phyloP scores from a whole-genome alignment of 2,797 vertebrate species.

The Phrynocephalus forsythii region DNA sequence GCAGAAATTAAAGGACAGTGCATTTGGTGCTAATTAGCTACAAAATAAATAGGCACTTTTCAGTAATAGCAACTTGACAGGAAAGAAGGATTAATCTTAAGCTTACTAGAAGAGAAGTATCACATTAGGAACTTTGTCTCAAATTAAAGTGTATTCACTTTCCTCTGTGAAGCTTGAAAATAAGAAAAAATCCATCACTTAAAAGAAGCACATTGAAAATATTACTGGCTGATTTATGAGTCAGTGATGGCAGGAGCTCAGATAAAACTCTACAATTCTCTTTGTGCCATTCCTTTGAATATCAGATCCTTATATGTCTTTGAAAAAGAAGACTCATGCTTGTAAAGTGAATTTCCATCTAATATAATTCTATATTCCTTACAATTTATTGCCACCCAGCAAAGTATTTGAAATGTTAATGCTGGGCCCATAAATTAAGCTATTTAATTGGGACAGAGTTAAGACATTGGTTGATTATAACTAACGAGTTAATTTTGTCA shows the following conservation, averaged over 20 bases:
- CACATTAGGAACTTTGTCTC: background rate
- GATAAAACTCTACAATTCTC: background rate
- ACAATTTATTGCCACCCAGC: background rate
- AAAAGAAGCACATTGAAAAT: too few species aligned
- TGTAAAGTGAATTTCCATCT: conserved; percentile 39
- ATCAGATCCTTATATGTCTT: conserved; percentile 34
- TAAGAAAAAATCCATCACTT: background rate
- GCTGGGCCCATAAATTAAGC: background rate
- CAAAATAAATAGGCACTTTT: background rate
- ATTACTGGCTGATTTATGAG: too few species aligned
- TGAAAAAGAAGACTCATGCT: conserved; percentile 45
- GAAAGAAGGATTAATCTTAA: background rate
- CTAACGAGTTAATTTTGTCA: conserved; percentile 1
- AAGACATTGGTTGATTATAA: background rate
- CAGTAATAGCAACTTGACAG: background rate
- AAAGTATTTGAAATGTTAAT: background rate
- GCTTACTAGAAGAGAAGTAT: background rate
- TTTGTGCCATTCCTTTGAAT: background rate
- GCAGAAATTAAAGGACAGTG: background rate
- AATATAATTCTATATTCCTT: background rate
- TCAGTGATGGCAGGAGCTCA: background rate
- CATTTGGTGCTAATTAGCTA: background rate
- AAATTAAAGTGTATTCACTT: background rate
- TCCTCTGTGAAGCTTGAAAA: background rate
- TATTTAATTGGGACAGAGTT: background rate